A percentile compares a stretch with the other conserved stretches of the same genome.
These are phyloP conservation scores for Malurus alboscapulatus DNA, from an alignment of 2,113 vertebrate species.

Conservation along the genomic window DNA sequence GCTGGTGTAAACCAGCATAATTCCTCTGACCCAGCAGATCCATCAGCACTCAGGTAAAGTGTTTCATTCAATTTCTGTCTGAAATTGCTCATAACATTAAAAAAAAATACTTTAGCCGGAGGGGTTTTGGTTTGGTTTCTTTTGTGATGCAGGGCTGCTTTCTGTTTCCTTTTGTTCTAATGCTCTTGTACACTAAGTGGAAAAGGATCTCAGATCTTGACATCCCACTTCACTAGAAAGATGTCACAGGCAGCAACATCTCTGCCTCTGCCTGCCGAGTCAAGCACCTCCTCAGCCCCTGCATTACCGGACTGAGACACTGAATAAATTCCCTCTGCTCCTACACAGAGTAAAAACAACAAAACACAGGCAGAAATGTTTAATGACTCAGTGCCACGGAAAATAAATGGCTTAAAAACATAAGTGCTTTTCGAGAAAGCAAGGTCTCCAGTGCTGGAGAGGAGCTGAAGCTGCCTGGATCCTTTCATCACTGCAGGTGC, in stretches of 20 bases:
- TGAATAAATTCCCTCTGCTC: conserved; percentile 53
- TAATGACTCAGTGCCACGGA: conserved; percentile 5
- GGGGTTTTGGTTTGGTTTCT: conserved; percentile 1
- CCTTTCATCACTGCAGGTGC: not conserved
- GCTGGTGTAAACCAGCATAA: not conserved
- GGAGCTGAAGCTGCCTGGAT: not conserved
- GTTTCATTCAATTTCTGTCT: not conserved
- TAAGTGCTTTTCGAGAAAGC: not conserved
- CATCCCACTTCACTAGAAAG: conserved; percentile 47
- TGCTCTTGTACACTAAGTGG: conserved; percentile 38
- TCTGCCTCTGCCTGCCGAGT: not conserved
- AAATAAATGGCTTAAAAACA: conserved; percentile 48
- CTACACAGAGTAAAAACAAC: conserved; percentile 32
- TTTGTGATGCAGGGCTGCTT: not conserved
- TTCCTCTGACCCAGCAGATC: conserved; percentile 16
- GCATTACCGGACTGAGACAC: not conserved
- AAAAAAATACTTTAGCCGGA: conserved; percentile 33
- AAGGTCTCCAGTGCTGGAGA: not conserved
- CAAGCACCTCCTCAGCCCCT: conserved; percentile 46
- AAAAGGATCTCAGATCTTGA: conserved; percentile 49
- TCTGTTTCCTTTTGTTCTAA: conserved; percentile 57
- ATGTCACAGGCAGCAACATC: conserved; percentile 2
- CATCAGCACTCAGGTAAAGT: not conserved
- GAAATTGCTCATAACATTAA: conserved; percentile 26
- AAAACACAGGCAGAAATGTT: conserved; percentile 36